Conservation (phyloP, 2,797 vertebrate species). For the Eleutherodactylus coqui region DNA sequence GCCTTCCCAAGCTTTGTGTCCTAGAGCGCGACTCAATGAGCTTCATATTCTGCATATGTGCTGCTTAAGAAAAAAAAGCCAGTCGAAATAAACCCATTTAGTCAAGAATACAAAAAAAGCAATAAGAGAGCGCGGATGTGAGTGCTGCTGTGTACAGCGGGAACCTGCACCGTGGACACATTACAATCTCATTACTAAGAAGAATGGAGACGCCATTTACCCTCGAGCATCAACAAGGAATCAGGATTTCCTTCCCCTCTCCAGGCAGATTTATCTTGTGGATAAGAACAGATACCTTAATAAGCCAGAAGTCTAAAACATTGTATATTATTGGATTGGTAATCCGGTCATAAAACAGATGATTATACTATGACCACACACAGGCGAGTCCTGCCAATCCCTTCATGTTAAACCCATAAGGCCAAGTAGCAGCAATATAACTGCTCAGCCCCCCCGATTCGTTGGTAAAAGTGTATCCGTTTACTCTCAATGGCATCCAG, state of each 20-base stretch:
- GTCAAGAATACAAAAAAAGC: neutral
- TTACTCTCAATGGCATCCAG: no score
- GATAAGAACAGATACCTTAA: neutral
- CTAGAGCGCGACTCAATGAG: neutral
- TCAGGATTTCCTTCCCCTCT: neutral
- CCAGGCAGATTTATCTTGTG: conserved; percentile 14
- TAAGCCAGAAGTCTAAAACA: conserved; percentile 6
- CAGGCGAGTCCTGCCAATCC: neutral
- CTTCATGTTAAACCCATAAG: no score
- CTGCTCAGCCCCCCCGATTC: no score
- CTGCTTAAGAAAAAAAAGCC: neutral
- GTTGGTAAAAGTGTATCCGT: no score
- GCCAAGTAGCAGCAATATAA: no score
- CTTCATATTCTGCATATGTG: neutral
- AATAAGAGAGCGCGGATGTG: neutral
- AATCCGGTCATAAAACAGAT: neutral
- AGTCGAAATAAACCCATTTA: neutral
- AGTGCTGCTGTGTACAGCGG: neutral
- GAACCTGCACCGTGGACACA: conserved; percentile 20
- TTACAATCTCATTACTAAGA: conserved; percentile 44
- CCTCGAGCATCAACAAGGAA: conserved; percentile 13
- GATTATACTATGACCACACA: neutral
- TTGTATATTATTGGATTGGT: neutral
- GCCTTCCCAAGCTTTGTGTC: no score
- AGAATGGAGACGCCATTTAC: neutral